Evolutionary conservation across 2,113 vertebrate species (phyloP).

Genomic region (Motacilla tschutschensis): DNA sequence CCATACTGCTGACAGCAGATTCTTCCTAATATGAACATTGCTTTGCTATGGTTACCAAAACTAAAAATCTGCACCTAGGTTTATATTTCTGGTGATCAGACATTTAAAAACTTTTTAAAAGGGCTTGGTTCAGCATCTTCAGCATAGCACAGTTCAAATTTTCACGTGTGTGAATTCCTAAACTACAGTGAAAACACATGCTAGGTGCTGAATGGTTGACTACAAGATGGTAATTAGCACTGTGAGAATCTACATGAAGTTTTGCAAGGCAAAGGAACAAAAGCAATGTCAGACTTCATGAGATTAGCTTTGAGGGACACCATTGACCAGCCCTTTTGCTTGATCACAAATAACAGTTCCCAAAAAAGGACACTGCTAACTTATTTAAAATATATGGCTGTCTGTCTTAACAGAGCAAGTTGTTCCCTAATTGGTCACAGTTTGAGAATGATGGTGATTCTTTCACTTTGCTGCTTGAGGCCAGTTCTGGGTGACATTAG

Average conservation of each 20-base stretch:
- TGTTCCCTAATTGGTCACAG: background rate
- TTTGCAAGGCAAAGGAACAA: background rate
- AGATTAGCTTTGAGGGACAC: background rate
- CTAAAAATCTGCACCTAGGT: background rate
- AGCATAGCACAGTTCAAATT: background rate
- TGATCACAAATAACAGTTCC: background rate
- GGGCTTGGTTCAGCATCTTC: background rate
- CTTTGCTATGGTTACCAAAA: background rate
- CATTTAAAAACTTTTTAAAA: background rate
- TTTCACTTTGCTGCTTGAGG: background rate
- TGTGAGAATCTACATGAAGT: background rate
- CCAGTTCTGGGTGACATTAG: background rate
- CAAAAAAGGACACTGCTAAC: background rate
- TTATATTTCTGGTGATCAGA: background rate
- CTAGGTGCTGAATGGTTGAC: background rate
- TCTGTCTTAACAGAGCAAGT: background rate
- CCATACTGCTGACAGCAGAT: background rate
- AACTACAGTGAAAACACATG: background rate
- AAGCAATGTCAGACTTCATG: background rate
- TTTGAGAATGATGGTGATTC: background rate
- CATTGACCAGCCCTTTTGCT: background rate
- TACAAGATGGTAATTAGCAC: background rate
- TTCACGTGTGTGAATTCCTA: background rate
- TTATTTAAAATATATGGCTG: background rate
- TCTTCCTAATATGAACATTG: background rate